These are phyloP conservation scores for Epinotia nisella DNA, from an alignment of 2,888 invertebrate species.

Conservation along the genomic window DNA sequence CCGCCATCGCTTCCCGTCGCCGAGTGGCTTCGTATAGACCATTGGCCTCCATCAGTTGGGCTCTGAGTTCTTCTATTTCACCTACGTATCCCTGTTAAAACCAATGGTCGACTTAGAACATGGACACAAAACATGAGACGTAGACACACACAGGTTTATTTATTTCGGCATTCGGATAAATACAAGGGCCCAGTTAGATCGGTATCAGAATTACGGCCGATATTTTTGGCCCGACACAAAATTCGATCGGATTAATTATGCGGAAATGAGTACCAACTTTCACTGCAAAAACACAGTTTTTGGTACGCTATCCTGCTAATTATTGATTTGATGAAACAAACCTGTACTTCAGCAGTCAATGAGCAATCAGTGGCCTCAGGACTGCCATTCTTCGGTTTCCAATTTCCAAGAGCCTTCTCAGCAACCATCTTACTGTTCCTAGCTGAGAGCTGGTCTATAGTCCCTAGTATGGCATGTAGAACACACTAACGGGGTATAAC, in stretches of 20 bases:
- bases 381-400: too few relatives aligned
- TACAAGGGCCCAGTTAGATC: neutral
- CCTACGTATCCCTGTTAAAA: constrained; percentile 89
- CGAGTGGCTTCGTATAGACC: constrained; percentile 74
- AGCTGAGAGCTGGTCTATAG: constrained; percentile 93
- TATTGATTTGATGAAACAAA: too few relatives aligned
- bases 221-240: too few relatives aligned
- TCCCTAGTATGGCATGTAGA: constrained; percentile 97
- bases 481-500: neutral
- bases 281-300: too few relatives aligned
- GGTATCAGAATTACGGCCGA: too few relatives aligned
- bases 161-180: neutral
- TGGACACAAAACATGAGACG: too few relatives aligned
- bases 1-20: constrained; percentile 66
- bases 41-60: constrained; percentile 94
- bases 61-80: constrained; percentile 95
- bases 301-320: too few relatives aligned
- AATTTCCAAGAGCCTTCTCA: constrained; percentile 92
- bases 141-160: neutral
- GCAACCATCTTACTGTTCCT: constrained; percentile 92
- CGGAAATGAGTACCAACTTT: too few relatives aligned
- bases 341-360: too few relatives aligned
- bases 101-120: neutral
- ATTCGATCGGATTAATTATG: too few relatives aligned
- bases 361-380: too few relatives aligned